Percentiles rank a stretch among this genome's conserved stretches.
These are phyloP conservation scores for Tamias sibiricus DNA, from an alignment of 2,113 vertebrate species.

Conservation along the genomic window DNA sequence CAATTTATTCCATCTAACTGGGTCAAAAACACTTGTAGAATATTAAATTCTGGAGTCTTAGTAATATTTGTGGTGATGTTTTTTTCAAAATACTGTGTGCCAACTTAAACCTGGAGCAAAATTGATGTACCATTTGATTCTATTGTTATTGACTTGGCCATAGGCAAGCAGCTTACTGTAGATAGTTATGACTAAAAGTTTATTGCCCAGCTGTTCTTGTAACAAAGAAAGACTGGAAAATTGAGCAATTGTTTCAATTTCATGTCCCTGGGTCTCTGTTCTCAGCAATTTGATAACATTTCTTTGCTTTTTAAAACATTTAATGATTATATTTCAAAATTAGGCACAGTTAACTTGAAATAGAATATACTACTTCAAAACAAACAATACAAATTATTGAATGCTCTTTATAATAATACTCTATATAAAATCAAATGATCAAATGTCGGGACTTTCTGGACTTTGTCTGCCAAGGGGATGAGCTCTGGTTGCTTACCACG, in stretches of 20 bases:
- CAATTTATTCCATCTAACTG: neutral
- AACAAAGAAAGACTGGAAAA: neutral
- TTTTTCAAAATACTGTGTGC: slow-evolving; percentile 27
- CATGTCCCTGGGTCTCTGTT: neutral
- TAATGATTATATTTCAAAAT: neutral
- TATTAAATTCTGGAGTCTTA: neutral
- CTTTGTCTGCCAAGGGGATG: too few relatives aligned
- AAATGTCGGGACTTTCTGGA: too few relatives aligned
- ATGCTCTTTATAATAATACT: neutral
- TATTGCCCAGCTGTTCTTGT: slow-evolving; percentile 44
- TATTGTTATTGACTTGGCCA: slow-evolving; percentile 40
- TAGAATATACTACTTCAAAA: neutral
- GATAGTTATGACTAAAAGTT: neutral
- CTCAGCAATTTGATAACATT: neutral
- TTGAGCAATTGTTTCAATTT: neutral
- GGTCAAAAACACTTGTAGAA: neutral
- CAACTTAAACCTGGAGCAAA: slow-evolving; percentile 57
- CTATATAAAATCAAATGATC: neutral
- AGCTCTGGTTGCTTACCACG: too few relatives aligned
- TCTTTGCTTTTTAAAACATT: neutral
- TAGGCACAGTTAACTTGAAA: neutral
- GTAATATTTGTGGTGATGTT: slow-evolving; percentile 1
- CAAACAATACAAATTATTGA: neutral
- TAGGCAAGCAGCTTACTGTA: neutral
- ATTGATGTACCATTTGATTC: slow-evolving; percentile 36